Evolutionary conservation across 2,888 invertebrate species (phyloP).

Genomic region (Drosophila prostipennis): DNA sequence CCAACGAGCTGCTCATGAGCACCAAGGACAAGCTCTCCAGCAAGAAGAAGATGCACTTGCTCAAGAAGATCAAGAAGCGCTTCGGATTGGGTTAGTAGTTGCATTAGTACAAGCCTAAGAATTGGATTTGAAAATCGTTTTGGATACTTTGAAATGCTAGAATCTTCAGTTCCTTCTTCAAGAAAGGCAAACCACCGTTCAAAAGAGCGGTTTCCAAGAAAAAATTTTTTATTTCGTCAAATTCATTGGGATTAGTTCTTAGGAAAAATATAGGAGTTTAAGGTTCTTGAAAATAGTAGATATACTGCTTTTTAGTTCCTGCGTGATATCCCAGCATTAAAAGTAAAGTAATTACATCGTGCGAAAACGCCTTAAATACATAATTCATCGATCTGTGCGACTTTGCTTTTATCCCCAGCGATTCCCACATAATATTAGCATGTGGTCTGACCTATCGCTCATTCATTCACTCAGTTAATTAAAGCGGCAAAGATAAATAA

Average conservation of each 20-base stretch:
- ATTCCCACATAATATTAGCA: conserved; percentile 75
- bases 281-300: no score
- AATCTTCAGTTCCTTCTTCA: background rate
- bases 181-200: background rate
- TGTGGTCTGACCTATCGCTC: conserved; percentile 38
- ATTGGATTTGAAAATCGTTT: background rate
- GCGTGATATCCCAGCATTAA: conserved; percentile 4
- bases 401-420: conserved; percentile 29
- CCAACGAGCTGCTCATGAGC: conserved; percentile 66
- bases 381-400: conserved; percentile 51
- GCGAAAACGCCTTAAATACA: conserved; percentile 63
- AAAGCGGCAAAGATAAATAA: conserved; percentile 75
- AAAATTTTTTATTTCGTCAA: no score
- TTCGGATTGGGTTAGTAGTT: conserved; percentile 92
- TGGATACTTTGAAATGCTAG: background rate
- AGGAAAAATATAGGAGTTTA: background rate
- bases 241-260: background rate
- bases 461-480: conserved; percentile 59
- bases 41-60: conserved; percentile 91
- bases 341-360: conserved; percentile 49
- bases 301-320: no score
- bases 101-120: conserved; percentile 5
- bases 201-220: background rate
- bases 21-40: conserved; percentile 82
- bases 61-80: conserved; percentile 94